Conservation (phyloP, 2,888 invertebrate species). For the Leptopilina drosophilae region DNA sequence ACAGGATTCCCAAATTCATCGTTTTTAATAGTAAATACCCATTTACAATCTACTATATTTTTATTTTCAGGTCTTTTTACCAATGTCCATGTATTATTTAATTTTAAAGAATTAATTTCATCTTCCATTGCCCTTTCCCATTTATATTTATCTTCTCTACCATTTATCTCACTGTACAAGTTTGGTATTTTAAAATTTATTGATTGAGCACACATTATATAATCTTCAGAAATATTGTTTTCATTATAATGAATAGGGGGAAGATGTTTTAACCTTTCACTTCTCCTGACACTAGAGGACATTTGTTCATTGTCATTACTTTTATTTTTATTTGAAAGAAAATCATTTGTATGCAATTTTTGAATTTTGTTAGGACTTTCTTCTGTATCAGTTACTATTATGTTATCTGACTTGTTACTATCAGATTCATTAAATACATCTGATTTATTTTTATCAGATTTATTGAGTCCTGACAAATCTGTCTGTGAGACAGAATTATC, state of each 20-base stretch:
- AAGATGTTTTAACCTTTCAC: constrained; percentile 19
- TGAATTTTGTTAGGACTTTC: too few species aligned
- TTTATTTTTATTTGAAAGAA: too few species aligned
- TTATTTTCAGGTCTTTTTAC: constrained; percentile 46
- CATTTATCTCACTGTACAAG: constrained; percentile 49
- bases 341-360: too few species aligned
- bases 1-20: constrained; percentile 44
- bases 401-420: too few species aligned
- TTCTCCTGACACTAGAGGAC: background rate
- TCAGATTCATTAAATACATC: too few species aligned
- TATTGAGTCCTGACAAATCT: too few species aligned
- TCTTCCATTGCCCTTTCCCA: constrained; percentile 54
- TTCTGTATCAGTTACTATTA: too few species aligned
- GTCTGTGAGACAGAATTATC: background rate
- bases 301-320: too few species aligned
- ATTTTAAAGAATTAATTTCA: constrained; percentile 52
- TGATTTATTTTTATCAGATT: too few species aligned
- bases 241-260: constrained; percentile 8
- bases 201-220: constrained; percentile 42
- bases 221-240: constrained; percentile 19
- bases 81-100: constrained; percentile 49
- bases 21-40: constrained; percentile 45
- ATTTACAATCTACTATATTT: constrained; percentile 48
- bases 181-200: constrained; percentile 43
- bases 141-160: constrained; percentile 47